Evolutionary conservation across 2,888 invertebrate genomes (phyloP), one percentile per base, ranked within the genome.

Genomic region (Magallana nippona): DNA sequence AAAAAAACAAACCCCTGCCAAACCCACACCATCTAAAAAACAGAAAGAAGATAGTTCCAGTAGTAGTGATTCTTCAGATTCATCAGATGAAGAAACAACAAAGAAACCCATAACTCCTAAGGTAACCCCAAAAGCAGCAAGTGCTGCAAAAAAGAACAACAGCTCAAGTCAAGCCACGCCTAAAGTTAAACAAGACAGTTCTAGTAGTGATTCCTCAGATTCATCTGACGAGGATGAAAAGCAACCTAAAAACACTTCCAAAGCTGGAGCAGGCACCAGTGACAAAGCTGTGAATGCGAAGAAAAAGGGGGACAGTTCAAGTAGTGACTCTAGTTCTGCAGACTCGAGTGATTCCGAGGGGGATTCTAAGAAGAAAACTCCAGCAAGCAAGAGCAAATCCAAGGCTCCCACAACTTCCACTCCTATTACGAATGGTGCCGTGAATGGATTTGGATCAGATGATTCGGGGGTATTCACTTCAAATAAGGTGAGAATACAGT

Each of bases 261-360:
- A 83, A 79, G 13, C 85, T 10, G 82, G n/a, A 44, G 44, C 44
- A 44, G 44, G 44, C 44, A 44, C 44, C 44, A 82, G 77, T 22
- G 85, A 11, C 55, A 55, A 56, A 44, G 15, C 27, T 13, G 44
- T 22, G 44, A 55, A 17, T 44, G n/a, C 44, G n/a, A 79, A 55
- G 57, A 79, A 79, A 82, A 77, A 58, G 56, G 60, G 78, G 44
- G 27, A 44, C 58, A 81, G 81, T 71, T 88, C 89, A n/a, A 87
- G 88, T 84, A 83, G 85, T 62, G 89, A 88, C 71, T 85, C 87
- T 13, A 86, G 85, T 77, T 86, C 84, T n/a, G 84, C 86, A 58
- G 88, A 89, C n/a, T 85, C 85, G 11, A 85, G 82, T 81, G 79
- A 83, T 5, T 57, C 79, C 0, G 83, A 80, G 11, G 80, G 78